Evolutionary conservation across 53 echinoderm and acorn worm species (phyloP).

Genomic region (Crossaster papposus): DNA sequence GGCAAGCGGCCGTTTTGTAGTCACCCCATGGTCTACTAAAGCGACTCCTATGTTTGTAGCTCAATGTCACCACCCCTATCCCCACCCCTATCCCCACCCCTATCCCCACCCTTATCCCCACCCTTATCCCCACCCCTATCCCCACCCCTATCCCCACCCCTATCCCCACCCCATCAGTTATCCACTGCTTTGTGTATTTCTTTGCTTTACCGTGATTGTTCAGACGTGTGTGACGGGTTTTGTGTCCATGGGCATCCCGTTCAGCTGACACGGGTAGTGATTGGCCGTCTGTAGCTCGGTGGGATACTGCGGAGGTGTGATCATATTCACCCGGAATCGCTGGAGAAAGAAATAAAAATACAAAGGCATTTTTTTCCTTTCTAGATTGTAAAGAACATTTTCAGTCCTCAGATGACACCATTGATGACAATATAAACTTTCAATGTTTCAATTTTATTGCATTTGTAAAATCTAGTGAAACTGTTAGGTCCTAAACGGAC

Average conservation of each 20-base stretch:
- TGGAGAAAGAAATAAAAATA: neutral
- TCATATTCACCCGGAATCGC: slow-evolving; percentile 52
- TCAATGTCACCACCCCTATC: too few relatives aligned
- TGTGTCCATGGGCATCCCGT: slow-evolving; percentile 76
- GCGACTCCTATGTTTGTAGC: neutral
- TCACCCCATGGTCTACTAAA: too few relatives aligned
- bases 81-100: neutral
- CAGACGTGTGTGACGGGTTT: slow-evolving; percentile 72
- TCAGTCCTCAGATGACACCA: too few relatives aligned
- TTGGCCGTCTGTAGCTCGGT: slow-evolving; percentile 40
- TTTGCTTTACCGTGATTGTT: neutral
- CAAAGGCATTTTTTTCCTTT: neutral
- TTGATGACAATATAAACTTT: too few relatives aligned
- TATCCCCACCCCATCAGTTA: neutral
- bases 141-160: neutral
- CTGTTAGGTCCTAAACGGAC: too few relatives aligned
- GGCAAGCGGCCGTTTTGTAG: too few relatives aligned
- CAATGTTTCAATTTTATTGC: too few relatives aligned
- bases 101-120: neutral
- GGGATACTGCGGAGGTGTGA: slow-evolving; percentile 66
- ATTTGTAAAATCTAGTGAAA: too few relatives aligned
- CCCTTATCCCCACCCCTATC: neutral
- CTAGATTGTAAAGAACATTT: neutral
- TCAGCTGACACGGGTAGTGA: slow-evolving; percentile 73
- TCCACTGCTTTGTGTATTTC: neutral